Percentiles rank a stretch among this genome's conserved stretches.
phyloP scores from a whole-genome alignment of 2,113 vertebrate genomes.

The Pholis gunnellus region DNA sequence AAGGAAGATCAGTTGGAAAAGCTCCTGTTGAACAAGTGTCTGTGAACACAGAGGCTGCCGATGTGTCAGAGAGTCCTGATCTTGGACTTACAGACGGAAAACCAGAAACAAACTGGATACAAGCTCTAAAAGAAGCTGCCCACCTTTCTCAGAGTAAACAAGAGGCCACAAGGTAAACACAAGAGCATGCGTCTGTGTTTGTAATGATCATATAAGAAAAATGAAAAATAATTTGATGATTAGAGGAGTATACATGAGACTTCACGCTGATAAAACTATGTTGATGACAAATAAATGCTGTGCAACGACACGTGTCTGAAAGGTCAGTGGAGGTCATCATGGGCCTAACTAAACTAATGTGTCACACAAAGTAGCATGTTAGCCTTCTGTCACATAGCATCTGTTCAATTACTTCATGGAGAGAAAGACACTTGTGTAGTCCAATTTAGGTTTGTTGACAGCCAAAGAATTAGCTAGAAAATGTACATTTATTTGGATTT shows the following conservation, averaged over 20 bases:
- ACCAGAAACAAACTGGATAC: conserved; percentile 76
- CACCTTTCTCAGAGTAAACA: conserved; percentile 64
- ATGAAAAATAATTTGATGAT: not conserved
- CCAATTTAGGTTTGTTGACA: not conserved
- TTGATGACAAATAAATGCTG: not conserved
- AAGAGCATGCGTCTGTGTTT: conserved; percentile 19
- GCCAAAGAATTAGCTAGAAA: not conserved
- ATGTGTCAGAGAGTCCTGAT: conserved; percentile 29
- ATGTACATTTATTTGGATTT: not conserved
- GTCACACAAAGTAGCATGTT: conserved; percentile 27
- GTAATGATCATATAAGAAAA: not conserved
- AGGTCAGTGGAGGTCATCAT: conserved; percentile 18
- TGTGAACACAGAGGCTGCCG: conserved; percentile 31
- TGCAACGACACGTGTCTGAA: not conserved
- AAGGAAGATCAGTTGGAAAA: conserved; percentile 26
- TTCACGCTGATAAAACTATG: not conserved
- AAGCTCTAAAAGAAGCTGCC: conserved; percentile 76
- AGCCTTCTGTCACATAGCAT: conserved; percentile 40
- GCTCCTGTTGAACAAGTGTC: conserved; percentile 27
- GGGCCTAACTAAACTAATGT: conserved; percentile 6
- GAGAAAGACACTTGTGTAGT: not conserved
- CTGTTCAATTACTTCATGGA: conserved; percentile 36
- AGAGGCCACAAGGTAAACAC: conserved; percentile 78
- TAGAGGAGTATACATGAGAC: conserved; percentile 11
- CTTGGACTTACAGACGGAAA: conserved; percentile 22